Conservation (phyloP, 2,888 invertebrate species). For the Silvanus unidentatus region DNA sequence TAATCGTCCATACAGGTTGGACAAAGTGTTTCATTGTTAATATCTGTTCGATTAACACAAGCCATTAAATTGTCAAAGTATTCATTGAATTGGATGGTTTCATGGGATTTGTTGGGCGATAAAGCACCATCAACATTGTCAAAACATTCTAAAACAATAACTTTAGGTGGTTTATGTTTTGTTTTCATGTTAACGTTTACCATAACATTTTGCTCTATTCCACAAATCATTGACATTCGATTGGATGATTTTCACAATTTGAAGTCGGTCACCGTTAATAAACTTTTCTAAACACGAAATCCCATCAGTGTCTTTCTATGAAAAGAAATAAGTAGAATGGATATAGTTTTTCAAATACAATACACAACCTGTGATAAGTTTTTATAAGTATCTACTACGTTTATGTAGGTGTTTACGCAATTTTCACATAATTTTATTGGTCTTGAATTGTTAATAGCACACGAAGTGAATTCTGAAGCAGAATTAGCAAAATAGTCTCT, state of each 20-base stretch:
- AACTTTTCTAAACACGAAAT: conserved; percentile 54
- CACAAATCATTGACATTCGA: conserved; percentile 53
- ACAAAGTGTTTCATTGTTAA: conserved; percentile 47
- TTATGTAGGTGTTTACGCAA: conserved; percentile 53
- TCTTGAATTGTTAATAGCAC: conserved; percentile 55
- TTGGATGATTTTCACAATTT: conserved; percentile 55
- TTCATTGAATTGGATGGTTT: conserved; percentile 49
- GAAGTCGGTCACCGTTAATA: conserved; percentile 57
- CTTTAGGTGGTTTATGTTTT: not conserved
- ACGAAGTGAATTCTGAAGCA: conserved; percentile 55
- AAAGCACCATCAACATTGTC: conserved; percentile 46
- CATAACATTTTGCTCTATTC: conserved; percentile 58
- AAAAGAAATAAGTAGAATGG: conserved; percentile 14
- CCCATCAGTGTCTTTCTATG: conserved; percentile 44
- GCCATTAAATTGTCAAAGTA: conserved; percentile 46
- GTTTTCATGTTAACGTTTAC: conserved; percentile 37
- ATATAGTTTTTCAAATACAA: no score
- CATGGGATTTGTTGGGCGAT: conserved; percentile 44
- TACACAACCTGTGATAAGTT: conserved; percentile 45
- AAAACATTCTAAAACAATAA: conserved; percentile 52
- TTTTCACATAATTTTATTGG: conserved; percentile 58
- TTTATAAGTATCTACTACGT: conserved; percentile 49
- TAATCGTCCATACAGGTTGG: conserved; percentile 53
- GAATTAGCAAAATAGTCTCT: conserved; percentile 49
- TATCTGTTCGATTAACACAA: conserved; percentile 44